Conservation (phyloP, 2,888 invertebrate species). For the Lepidocyrtoides sp. region DNA sequence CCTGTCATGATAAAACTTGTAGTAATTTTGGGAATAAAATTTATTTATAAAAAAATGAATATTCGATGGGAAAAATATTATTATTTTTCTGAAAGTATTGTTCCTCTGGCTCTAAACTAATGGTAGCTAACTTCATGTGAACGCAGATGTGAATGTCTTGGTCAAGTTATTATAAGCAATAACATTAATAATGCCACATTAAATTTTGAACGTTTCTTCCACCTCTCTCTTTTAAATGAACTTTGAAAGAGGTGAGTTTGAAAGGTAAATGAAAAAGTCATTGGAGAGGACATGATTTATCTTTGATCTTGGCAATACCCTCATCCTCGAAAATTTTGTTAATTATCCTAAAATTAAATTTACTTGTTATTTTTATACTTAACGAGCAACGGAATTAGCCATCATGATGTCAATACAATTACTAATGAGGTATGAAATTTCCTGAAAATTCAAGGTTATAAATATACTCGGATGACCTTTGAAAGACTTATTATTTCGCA, state of each 20-base stretch:
- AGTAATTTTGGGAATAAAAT: too few relatives aligned
- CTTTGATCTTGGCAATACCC: not conserved
- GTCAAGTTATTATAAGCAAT: not conserved
- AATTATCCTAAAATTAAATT: not conserved
- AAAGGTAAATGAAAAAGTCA: not conserved
- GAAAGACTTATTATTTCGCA: too few relatives aligned
- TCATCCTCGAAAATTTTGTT: not conserved
- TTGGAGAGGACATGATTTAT: not conserved
- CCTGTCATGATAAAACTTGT: not conserved
- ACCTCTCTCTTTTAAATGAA: not conserved
- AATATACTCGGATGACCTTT: not conserved
- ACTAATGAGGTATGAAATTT: not conserved
- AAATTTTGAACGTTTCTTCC: not conserved
- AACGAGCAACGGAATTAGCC: not conserved
- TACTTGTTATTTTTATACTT: not conserved
- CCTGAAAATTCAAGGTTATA: not conserved
- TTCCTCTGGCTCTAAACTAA: not conserved
- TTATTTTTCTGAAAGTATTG: not conserved
- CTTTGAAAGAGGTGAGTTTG: constrained; percentile 2
- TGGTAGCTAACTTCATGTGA: not conserved
- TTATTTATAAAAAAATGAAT: too few relatives aligned
- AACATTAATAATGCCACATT: not conserved
- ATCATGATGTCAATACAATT: not conserved
- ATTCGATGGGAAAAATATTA: too few relatives aligned
- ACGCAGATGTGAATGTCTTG: not conserved